phyloP scores from a whole-genome alignment of 2,797 vertebrate species.

The Aulostomus chinensis region DNA sequence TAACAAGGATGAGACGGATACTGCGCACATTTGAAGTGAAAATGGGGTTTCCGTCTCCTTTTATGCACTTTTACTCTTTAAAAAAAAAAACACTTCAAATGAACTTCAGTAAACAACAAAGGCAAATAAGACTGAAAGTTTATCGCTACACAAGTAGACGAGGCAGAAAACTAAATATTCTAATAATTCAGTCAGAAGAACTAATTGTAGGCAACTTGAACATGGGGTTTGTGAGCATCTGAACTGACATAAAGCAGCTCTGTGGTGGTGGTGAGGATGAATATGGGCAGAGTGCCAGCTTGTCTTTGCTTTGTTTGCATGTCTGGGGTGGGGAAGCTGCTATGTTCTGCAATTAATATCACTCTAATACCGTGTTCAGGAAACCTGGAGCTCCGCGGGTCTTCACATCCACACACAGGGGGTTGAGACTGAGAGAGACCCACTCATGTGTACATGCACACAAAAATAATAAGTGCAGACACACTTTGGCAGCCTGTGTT shows the following conservation, averaged over 20 bases:
- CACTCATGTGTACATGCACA: constrained; percentile 1
- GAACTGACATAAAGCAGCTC: constrained; percentile 15
- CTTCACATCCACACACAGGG: constrained; percentile 1
- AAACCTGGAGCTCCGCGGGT: constrained; percentile 14
- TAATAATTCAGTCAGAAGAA: no score
- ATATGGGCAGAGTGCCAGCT: constrained; percentile 27
- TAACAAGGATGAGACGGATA: no score
- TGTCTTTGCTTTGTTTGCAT: constrained; percentile 40
- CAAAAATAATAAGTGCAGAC: constrained; percentile 9
- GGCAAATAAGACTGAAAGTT: no score
- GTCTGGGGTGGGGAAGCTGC: constrained; percentile 23
- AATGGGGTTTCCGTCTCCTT: no score
- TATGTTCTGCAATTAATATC: constrained; percentile 36
- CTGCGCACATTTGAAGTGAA: no score
- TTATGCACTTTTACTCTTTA: no score
- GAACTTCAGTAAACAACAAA: no score
- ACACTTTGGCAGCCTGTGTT: constrained; percentile 25
- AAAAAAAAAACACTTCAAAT: no score
- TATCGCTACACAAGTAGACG: no score
- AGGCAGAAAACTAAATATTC: no score
- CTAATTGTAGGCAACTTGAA: neutral
- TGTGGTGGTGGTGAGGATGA: constrained; percentile 11
- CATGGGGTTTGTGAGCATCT: constrained; percentile 3
- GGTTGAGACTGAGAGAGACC: neutral
- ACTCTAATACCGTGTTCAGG: constrained; percentile 20